Evolutionary conservation across 2,797 vertebrate species (phyloP), one percentile per base, ranked within the genome.

Genomic region (Cyprinodon diabolis): DNA sequence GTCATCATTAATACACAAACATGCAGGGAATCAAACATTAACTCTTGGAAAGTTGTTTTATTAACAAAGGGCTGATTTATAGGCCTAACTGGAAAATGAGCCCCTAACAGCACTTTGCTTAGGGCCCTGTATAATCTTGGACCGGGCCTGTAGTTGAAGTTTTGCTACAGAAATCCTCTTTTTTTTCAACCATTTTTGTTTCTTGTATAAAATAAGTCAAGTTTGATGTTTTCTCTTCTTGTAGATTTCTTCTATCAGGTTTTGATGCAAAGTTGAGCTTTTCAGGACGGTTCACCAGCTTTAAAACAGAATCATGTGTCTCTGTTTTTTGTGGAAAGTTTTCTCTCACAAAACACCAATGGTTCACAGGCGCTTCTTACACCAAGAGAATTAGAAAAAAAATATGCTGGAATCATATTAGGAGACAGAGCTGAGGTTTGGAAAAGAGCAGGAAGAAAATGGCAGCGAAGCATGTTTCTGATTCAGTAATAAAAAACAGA

Each of bases 241-340:
- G 56, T 57, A 57, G 30, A 58, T 6, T 30, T 58, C 13, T 15
- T 17, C 11, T 3, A 25, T 2, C 6, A 14, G 56, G 35, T 17
- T 35, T 15, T 1, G 51, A 15, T 58, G 30, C 25, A 35, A 30
- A 4, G 4, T 15, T 4, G 15, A 49, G 11, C 48, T 1, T 49
- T 49, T 49, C 48, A 14, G 48, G 48, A 49, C 14, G 14, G 11
- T 49, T 49, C 77, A 30, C 30, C 30, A 3, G 30, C 71, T 76
- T 52, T 35, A 51, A 72, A 93, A 89, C 17, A 65, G 79, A 85
- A 66, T 84, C 84, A 82, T 79, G 69, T 79, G 86, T 35, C 67
- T 73, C 72, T 77, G 82, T 86, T 89, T 83, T 83, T 83, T 84
- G 79, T 52, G 35, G 76, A 84, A 77, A 8, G 73, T 82, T 79